Evolutionary conservation across 2,797 vertebrate species (phyloP), one percentile per base, ranked within the genome.

Genomic region (Falco cherrug): DNA sequence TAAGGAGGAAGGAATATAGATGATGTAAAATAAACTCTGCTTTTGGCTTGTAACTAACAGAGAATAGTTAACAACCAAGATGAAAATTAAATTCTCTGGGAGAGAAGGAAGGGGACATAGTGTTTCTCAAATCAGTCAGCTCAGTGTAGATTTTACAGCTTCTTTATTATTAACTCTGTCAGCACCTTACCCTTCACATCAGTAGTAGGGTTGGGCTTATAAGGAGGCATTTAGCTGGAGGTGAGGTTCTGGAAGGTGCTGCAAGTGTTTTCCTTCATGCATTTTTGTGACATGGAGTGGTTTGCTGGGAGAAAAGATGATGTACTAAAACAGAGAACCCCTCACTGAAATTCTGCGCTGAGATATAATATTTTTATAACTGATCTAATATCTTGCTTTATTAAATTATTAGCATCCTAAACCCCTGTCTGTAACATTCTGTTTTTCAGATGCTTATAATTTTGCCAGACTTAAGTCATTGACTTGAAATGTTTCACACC

Each of bases 1-100:
- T 87, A 75, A 95, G 80, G 70, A 97, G 96, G 78, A 94, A 74
- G 73, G 91, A 90, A 89, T 53, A 85, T 17, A 71, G 76, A 67
- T 69, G 85, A 84, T 51, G 26, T 68, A 88, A 96, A 71, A 83
- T 90, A 90, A 94, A 95, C 82, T 90, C 70, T 91, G 11, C 53
- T 65, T 96, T 84, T 88, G 69, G 84, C 63, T 86, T 33, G 18
- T 60, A 89, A 67, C 79, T 70, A 69, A 71, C 37, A 43, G 21
- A 37, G 48, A 75, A 91, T 54, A 56, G 90, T 84, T 91, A 95
- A 89, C 64, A 91, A 87, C 16, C 20, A 70, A 31, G 70, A 87
- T 31, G 84, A 95, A 96, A 91, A 69, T 64, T 48, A 94, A 93
- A 89, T 83, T 81, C 29, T 64, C 47, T 69, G 35, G 16, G 16